Conservation (phyloP, 2,113 vertebrate species). For the Sebastes schlegelii region DNA sequence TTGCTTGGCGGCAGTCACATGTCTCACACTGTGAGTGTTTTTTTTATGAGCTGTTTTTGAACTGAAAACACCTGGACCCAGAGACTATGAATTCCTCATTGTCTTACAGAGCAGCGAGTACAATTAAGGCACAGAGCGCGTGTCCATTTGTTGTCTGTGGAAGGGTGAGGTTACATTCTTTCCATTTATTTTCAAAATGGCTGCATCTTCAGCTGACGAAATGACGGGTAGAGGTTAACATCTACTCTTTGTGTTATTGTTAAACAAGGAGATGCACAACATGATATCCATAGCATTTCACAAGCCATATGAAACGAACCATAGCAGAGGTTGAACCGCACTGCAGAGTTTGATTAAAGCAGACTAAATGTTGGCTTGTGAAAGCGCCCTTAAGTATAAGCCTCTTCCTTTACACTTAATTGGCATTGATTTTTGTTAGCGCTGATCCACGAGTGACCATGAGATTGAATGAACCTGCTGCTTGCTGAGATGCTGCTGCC, state of each 20-base stretch:
- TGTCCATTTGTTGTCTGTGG: conserved; percentile 63
- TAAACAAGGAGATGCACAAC: neutral
- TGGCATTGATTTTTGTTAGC: conserved; percentile 34
- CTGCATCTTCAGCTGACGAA: conserved; percentile 32
- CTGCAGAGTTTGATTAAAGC: too few species aligned
- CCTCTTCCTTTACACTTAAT: neutral
- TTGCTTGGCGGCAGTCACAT: conserved; percentile 60
- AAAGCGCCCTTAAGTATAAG: too few species aligned
- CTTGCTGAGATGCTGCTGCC: conserved; percentile 16
- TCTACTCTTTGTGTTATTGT: neutral
- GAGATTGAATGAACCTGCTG: conserved; percentile 18
- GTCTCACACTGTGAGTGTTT: conserved; percentile 55
- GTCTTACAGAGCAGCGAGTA: conserved; percentile 54
- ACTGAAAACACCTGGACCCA: conserved; percentile 76
- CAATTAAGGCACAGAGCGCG: conserved; percentile 55
- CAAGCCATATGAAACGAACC: too few species aligned
- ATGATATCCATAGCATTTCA: neutral
- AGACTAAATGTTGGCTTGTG: too few species aligned
- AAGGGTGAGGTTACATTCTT: conserved; percentile 58
- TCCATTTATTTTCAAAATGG: conserved; percentile 54
- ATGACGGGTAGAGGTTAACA: conserved; percentile 17
- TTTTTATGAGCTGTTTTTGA: conserved; percentile 74
- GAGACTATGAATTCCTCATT: conserved; percentile 63
- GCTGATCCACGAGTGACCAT: neutral
- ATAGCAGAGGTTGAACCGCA: too few species aligned